phyloP scores from a whole-genome alignment of 2,113 vertebrate species.

The Microtus montanus region DNA sequence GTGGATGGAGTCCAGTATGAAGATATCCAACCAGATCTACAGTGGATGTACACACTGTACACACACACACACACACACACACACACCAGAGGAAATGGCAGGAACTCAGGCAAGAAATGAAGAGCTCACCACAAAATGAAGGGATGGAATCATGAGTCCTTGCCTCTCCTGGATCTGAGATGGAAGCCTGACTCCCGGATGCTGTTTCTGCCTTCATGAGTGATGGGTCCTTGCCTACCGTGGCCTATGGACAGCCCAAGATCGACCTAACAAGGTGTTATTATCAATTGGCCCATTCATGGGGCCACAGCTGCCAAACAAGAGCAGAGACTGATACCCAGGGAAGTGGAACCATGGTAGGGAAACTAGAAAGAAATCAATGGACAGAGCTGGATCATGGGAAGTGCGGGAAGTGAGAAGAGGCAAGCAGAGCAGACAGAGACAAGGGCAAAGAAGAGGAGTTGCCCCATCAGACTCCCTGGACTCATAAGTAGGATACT shows the following conservation, averaged over 20 bases:
- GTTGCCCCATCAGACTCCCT: background rate
- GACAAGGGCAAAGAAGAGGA: background rate
- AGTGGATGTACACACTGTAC: too few species aligned
- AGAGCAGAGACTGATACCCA: background rate
- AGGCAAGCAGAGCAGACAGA: background rate
- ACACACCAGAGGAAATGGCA: background rate
- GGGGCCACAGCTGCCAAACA: background rate
- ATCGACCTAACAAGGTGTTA: background rate
- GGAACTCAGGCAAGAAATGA: background rate
- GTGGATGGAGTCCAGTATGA: background rate
- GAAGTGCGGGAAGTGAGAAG: background rate
- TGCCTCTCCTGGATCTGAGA: background rate
- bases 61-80: background rate
- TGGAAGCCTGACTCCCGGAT: too few species aligned
- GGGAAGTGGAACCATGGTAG: background rate
- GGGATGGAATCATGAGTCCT: background rate
- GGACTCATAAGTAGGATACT: background rate
- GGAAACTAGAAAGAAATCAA: background rate
- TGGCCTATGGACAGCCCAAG: too few species aligned
- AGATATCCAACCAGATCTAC: background rate
- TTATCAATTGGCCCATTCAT: background rate
- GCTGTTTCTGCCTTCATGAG: background rate
- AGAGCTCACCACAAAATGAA: background rate
- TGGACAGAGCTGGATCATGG: background rate
- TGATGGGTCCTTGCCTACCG: background rate